These are phyloP conservation scores for Cheilosia grossa DNA, from an alignment of 2,888 invertebrate genomes.

Conservation along the genomic window DNA sequence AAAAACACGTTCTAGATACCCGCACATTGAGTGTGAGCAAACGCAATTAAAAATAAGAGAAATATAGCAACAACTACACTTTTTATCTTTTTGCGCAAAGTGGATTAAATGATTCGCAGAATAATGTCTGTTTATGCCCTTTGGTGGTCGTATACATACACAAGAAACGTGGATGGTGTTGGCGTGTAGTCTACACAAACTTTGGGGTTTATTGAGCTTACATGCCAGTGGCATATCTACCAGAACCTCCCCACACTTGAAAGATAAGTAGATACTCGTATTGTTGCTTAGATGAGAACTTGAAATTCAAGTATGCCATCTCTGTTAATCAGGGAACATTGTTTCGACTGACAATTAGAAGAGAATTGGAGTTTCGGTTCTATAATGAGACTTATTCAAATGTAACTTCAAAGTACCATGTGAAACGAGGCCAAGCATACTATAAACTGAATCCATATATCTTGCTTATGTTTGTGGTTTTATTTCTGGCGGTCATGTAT, in stretches of 20 bases:
- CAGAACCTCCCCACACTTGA: neutral
- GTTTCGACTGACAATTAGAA: slow-evolving; percentile 19
- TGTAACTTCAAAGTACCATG: neutral
- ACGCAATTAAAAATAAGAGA: slow-evolving; percentile 18
- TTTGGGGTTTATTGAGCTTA: slow-evolving; percentile 52
- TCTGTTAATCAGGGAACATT: slow-evolving; percentile 52
- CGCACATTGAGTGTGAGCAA: neutral
- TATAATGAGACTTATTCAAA: slow-evolving; percentile 44
- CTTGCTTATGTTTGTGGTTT: slow-evolving; percentile 19
- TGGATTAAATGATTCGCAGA: slow-evolving; percentile 39
- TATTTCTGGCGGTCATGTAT: slow-evolving; percentile 33
- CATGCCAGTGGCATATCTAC: slow-evolving; percentile 26
- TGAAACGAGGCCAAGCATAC: slow-evolving; percentile 9
- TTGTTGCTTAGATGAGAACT: neutral
- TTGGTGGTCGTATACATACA: slow-evolving; percentile 2
- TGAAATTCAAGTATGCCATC: slow-evolving; percentile 15
- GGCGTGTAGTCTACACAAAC: slow-evolving; percentile 26
- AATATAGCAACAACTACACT: slow-evolving; percentile 1
- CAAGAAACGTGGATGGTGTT: neutral
- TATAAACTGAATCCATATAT: slow-evolving; percentile 4
- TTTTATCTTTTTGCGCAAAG: slow-evolving; percentile 24
- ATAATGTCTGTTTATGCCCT: slow-evolving; percentile 48
- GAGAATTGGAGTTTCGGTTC: slow-evolving; percentile 18
- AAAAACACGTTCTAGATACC: slow-evolving; percentile 38
- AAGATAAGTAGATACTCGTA: neutral